A percentile compares a stretch with the other conserved stretches of the same genome.
These are phyloP conservation scores for Heteromormyrus szaboi DNA, from an alignment of 2,797 vertebrate species.

Conservation along the genomic window DNA sequence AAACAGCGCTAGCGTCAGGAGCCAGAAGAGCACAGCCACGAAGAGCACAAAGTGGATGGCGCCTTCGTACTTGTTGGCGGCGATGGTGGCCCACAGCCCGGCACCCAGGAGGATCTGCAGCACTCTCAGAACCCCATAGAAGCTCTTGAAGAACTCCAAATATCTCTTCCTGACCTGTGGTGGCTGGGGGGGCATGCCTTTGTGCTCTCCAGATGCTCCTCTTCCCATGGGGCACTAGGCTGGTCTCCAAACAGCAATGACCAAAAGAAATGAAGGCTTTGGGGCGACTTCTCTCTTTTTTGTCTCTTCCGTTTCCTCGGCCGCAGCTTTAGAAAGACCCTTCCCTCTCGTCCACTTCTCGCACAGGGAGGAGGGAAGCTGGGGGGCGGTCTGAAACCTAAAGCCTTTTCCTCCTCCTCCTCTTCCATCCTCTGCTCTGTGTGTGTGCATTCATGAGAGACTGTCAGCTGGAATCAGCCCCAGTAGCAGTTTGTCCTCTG, in stretches of 20 bases:
- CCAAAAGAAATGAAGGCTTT: constrained; percentile 41
- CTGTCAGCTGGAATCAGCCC: background rate
- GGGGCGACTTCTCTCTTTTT: constrained; percentile 53
- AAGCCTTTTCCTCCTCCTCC: constrained; percentile 57
- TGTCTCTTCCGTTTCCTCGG: constrained; percentile 69
- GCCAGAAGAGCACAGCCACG: constrained; percentile 91
- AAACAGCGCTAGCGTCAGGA: constrained; percentile 80
- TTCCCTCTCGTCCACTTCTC: constrained; percentile 20
- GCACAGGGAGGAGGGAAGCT: background rate
- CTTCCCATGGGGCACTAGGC: constrained; percentile 20
- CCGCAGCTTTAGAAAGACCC: background rate
- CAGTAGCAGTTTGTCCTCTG: background rate
- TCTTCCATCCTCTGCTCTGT: constrained; percentile 13
- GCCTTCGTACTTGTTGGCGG: constrained; percentile 85
- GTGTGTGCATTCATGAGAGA: background rate
- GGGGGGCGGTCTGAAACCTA: constrained; percentile 46
- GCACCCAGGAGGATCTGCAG: constrained; percentile 80
- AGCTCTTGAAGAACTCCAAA: constrained; percentile 71
- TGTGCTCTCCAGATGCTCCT: constrained; percentile 17
- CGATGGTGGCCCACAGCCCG: constrained; percentile 86
- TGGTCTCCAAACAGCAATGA: constrained; percentile 31
- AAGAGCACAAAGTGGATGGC: constrained; percentile 89
- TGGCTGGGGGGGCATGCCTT: constrained; percentile 60
- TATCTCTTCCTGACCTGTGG: constrained; percentile 63
- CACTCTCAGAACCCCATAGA: constrained; percentile 67